Base-by-base conservation (phyloP, 2,797 vertebrate genomes). In the Lepus oiostolus region DNA sequence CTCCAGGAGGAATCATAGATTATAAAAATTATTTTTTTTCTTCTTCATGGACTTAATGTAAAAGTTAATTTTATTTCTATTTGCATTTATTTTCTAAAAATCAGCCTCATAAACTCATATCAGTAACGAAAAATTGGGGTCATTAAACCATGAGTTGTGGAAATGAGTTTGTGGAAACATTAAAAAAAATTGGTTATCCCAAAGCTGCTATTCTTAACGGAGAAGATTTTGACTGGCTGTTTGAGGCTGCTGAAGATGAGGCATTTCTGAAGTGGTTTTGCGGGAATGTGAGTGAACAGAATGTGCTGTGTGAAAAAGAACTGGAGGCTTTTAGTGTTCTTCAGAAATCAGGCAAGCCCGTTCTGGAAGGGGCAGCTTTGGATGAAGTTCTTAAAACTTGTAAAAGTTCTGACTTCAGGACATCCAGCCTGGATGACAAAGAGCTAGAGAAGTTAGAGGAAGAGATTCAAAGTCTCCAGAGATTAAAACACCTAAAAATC, bases 181-280 rank as follows among this genome's bases (percentile, higher is more conserved):
- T 99, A 79, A 98, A 98, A 93, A 99, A 98, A 95, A 98, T 99
- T 68, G 98, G 98, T 93, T 99, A 99, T 97, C 99, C 99, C 26
- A 98, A 98, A 74, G 98, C 98, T 0, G 96, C 98, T 70, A 96
- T 96, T 17, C 98, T 99, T 71, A 98, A 99, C 96, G 98, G 98
- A 86, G 99, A 99, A 2, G 99, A 99, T 97, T 99, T 99, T 94
- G 99, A 99, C 97, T 99, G 99, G 99, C 98, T 99, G 91, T 99
- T 99, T 97, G 99, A 99, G 81, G 96, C 98, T 35, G 98, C 93
- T 0, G 99, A 99, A 96, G 98, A 98, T 74, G 98, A 97, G 86
- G 97, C 98, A 8, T 99, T 99, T 96, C 95, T 99, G 96, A 98
- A 98, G 17, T 99, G 99, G 97, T 99, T 99, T 95, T 99, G 99